Evolutionary conservation across 2,888 invertebrate species (phyloP), one percentile per base, ranked within the genome.

Genomic region (Dryomyza anilis): DNA sequence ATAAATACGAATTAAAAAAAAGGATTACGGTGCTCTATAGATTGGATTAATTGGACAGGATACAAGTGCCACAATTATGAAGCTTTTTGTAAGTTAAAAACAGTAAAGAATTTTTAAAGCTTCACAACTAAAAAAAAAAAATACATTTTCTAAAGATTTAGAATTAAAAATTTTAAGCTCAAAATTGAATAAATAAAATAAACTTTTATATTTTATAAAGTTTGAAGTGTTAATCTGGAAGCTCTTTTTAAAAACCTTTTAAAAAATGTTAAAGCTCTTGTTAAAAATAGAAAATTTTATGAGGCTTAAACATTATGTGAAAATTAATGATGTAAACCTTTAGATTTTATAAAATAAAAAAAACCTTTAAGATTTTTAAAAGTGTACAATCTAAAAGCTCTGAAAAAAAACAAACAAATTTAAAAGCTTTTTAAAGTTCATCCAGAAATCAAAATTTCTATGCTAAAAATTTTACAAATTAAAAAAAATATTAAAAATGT

Each of bases 51-150:
- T 50, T n/a, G 14, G 7, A 23, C 1, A 48, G 21, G 50, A 50
- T n/a, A 12, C 1, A 50, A 4, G 25, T 16, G n/a, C 30, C 16
- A 14, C 29, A 33, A 33, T 48, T 16, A 59, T 59, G 59, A 59
- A 59, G 30, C 21, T 33, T 21, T 23, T 39, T 16, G 59, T 59
- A 48, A 59, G 59, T 48, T 46, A 14, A 30, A 14, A 30, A 30
- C 12, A 25, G 25, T 6, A 23, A 7, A 12, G 12, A 33, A 33
- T 33, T 6, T 33, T 33, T 12, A 33, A 33, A 8, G 12, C 33
- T 8, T 33, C 12, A 33, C 12, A 8, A 8, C n/a, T n/a, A 33
- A 6, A 33, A 33, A 33, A 33, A 33, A 33, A 8, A 33, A 33
- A 33, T 8, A 33, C 12, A 33, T 33, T 8, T 33, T 33, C 6